Evolutionary conservation across 2,113 vertebrate species (phyloP).

Genomic region (Athene cunicularia): DNA sequence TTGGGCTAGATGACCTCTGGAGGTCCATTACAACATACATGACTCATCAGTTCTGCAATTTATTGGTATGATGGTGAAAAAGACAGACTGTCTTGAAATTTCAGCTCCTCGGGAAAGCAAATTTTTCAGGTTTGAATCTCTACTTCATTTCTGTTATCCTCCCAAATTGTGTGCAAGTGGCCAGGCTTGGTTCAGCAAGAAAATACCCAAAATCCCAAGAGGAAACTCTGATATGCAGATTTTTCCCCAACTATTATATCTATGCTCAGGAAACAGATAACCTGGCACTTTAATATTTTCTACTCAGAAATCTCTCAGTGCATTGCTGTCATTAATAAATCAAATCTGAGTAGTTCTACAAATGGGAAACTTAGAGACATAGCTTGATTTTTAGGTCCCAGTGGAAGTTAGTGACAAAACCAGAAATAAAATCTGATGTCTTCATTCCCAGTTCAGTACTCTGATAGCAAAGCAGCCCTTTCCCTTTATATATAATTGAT

Average conservation of each 20-base stretch:
- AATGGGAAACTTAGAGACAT: neutral
- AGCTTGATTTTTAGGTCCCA: neutral
- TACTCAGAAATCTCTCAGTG: neutral
- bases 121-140: neutral
- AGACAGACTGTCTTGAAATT: neutral
- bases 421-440: neutral
- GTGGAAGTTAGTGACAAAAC: neutral
- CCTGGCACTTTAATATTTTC: neutral
- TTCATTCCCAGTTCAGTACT: neutral
- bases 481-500: neutral
- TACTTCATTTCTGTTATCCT: neutral
- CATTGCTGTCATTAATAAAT: slow-evolving; percentile 21
- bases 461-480: neutral
- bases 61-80: neutral
- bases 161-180: neutral
- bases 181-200: neutral
- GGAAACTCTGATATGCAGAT: neutral
- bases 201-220: neutral
- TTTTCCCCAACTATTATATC: neutral
- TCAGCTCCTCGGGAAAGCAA: neutral
- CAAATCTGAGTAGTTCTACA: neutral
- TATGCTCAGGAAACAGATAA: neutral
- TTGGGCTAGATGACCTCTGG: neutral
- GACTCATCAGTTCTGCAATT: neutral
- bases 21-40: neutral